A percentile compares a stretch with the other conserved stretches of the same genome.
Conservation (phyloP, 2,797 vertebrate genomes). For the Atherinosoma microstoma region DNA sequence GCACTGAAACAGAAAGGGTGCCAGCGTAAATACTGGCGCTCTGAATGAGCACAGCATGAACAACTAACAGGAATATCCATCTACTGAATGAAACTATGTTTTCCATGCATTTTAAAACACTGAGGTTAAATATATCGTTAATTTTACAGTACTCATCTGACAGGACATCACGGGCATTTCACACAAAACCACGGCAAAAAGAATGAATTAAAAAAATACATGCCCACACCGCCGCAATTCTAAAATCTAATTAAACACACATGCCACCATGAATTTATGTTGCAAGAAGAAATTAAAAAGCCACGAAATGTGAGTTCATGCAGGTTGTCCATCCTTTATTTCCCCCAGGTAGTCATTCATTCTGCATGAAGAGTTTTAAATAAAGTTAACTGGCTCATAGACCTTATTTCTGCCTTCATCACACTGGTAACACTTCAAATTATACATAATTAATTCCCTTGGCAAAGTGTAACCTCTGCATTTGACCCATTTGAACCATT, state of each 20-base stretch:
- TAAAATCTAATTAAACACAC: slow-evolving; percentile 16
- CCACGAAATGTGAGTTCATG: slow-evolving; percentile 10
- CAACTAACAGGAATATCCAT: neutral
- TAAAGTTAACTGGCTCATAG: slow-evolving; percentile 31
- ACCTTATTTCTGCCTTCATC: slow-evolving; percentile 17
- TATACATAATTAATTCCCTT: slow-evolving; percentile 54
- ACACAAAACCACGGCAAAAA: neutral
- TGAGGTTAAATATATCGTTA: neutral
- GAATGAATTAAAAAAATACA: neutral
- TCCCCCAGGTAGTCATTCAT: neutral
- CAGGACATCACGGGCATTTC: neutral
- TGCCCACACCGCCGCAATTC: neutral
- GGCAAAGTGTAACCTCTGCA: slow-evolving; percentile 32
- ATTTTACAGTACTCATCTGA: slow-evolving; percentile 3
- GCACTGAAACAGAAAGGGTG: neutral
- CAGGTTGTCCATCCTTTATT: slow-evolving; percentile 1
- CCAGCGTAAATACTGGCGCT: neutral
- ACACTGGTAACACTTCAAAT: slow-evolving; percentile 21
- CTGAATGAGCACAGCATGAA: slow-evolving; percentile 2
- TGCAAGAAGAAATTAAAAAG: slow-evolving; percentile 20
- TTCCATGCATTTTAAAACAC: slow-evolving; percentile 2
- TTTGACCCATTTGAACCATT: slow-evolving; percentile 32
- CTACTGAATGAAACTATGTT: neutral
- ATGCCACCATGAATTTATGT: slow-evolving; percentile 6
- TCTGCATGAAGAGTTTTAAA: slow-evolving; percentile 27